Base-by-base conservation (phyloP, 2,113 vertebrate species). In the Phalacrocorax brasilianus region DNA sequence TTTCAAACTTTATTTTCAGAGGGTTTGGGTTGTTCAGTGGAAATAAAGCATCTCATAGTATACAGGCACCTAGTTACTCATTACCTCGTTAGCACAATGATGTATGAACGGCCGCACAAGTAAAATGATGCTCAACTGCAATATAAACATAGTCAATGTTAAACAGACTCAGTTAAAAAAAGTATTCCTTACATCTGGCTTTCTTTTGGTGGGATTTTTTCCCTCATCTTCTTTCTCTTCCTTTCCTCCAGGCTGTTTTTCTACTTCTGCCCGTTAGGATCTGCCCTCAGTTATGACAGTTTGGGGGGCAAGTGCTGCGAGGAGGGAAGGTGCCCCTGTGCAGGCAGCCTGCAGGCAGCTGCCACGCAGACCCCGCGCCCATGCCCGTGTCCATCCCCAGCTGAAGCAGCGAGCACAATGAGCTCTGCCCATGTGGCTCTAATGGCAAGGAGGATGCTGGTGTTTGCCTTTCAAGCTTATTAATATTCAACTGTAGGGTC, bases 1-100 rank as follows among this genome's bases (percentile, higher is more conserved):
- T 94, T 95, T 73, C 58, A 49, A 23, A 42, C 35, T 44, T 52
- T 88, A 59, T 53, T 95, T 95, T 95, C 38, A 81, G 85, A 89
- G 50, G 53, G 9, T 77, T 95, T 53, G 8, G 4, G 4, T 62
- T 74, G 21, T 65, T 89, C 82, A 30, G 71, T 92, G 93, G 75
- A 72, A 96, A 94, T 32, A 74, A 93, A 86, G 50, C 77, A 47
- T 77, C 45, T 32, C 89, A 40, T 80, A 94, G 74, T 59, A 79
- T 71, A 65, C 52, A 70, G 75, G 91, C 50, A 7, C 84, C 95
- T 84, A 53, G 82, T 91, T 96, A 90, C 93, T 97, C 86, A 85
- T 95, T 97, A 92, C 89, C 88, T 97, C 65, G 8, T 97, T 97
- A 98, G 85, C 61, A 74, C 61, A 49, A 33, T 72, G 85, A 92